phyloP scores from a whole-genome alignment of 2,797 vertebrate genomes.

The Micromesistius poutassou region DNA sequence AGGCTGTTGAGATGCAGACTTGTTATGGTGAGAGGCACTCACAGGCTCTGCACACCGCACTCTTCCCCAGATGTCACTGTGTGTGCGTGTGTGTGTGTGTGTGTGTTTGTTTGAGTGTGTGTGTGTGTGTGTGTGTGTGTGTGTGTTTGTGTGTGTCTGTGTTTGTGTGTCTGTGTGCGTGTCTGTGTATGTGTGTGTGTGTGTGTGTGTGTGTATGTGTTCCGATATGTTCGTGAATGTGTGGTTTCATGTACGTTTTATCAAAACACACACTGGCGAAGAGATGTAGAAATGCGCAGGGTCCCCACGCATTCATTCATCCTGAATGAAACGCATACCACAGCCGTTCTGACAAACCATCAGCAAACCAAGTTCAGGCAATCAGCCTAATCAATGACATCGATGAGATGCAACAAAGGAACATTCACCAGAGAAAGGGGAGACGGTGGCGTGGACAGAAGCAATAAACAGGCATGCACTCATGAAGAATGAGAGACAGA shows the following conservation, averaged over 20 bases:
- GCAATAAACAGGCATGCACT: constrained; percentile 50
- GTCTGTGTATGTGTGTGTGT: not conserved
- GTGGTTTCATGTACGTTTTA: not conserved
- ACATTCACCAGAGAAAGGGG: constrained; percentile 22
- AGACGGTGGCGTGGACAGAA: constrained; percentile 57
- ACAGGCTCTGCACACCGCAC: constrained; percentile 60
- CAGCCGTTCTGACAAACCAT: constrained; percentile 19
- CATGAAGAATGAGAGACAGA: constrained; percentile 22
- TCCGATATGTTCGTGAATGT: not conserved
- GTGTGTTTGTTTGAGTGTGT: constrained; percentile 16
- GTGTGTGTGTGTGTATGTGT: constrained; percentile 12
- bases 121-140: constrained; percentile 17
- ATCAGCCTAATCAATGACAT: constrained; percentile 26
- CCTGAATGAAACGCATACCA: constrained; percentile 29
- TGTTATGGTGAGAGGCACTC: constrained; percentile 75
- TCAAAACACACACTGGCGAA: constrained; percentile 11
- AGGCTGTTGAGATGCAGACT: constrained; percentile 75
- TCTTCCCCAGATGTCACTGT: constrained; percentile 60
- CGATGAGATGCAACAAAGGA: constrained; percentile 35
- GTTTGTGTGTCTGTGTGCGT: constrained; percentile 14
- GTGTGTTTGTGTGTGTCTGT: constrained; percentile 23
- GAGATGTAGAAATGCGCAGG: constrained; percentile 33
- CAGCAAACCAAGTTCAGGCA: constrained; percentile 16
- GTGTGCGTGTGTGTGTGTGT: constrained; percentile 11
- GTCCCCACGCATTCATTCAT: constrained; percentile 10